These are phyloP conservation scores for Spilogale gracilis DNA, from an alignment of 2,113 vertebrate genomes.

Conservation along the genomic window DNA sequence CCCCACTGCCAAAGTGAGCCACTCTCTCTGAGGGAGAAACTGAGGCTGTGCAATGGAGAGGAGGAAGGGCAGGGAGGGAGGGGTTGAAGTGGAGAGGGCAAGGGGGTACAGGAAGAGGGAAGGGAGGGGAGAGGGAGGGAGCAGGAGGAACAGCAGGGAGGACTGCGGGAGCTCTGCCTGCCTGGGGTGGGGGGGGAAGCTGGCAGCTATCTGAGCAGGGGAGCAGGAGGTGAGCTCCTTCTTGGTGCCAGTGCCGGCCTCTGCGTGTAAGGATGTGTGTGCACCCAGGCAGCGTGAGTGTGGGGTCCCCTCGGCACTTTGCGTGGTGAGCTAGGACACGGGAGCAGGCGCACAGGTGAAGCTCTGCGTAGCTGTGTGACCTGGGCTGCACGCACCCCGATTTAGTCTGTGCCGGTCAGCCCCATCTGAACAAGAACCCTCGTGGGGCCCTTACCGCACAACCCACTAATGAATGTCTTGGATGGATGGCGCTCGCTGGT, in stretches of 20 bases:
- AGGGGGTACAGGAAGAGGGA: neutral
- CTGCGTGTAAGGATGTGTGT: neutral
- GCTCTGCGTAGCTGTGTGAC: accelerated
- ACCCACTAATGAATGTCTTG: neutral
- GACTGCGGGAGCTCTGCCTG: neutral
- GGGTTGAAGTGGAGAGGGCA: neutral
- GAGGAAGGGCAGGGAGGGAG: neutral
- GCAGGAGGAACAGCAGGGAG: accelerated
- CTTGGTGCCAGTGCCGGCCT: accelerated
- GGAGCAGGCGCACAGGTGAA: too few relatives aligned
- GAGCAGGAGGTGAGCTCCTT: accelerated
- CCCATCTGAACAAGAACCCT: too few relatives aligned
- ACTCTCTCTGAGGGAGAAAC: too few relatives aligned
- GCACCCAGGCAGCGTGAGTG: accelerated
- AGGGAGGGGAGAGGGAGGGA: neutral
- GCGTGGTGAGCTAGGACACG: neutral
- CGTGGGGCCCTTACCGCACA: neutral
- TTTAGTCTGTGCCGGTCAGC: neutral
- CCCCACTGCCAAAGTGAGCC: neutral
- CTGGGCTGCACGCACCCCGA: too few relatives aligned
- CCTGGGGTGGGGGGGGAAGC: too few relatives aligned
- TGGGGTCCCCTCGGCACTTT: neutral
- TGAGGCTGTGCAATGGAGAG: neutral
- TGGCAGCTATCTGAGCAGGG: neutral
- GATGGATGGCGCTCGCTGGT: neutral